Conservation (phyloP, 2,113 vertebrate species). For the Miniopterus natalensis region DNA sequence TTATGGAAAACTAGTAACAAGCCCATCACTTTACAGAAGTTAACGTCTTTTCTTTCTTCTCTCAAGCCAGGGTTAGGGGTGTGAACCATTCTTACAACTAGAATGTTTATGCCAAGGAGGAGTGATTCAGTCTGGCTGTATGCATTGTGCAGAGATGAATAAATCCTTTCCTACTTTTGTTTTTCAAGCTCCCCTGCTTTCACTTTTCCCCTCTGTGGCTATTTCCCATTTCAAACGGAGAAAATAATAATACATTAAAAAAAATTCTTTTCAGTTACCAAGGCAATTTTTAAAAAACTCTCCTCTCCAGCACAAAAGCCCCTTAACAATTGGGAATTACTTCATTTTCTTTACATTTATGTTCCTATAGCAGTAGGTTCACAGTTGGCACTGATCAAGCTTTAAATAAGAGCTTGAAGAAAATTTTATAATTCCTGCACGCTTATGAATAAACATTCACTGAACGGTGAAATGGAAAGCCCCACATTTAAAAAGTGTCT, state of each 20-base stretch:
- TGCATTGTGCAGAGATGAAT: constrained; percentile 66
- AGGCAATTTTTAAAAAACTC: neutral
- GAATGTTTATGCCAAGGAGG: constrained; percentile 66
- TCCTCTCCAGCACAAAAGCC: neutral
- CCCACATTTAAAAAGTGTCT: constrained; percentile 50
- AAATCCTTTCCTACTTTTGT: constrained; percentile 74
- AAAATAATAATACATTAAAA: constrained; percentile 43
- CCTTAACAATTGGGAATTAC: neutral
- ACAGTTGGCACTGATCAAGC: neutral
- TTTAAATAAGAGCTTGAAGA: constrained; percentile 42
- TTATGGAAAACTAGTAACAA: constrained; percentile 13
- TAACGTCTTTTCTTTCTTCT: neutral
- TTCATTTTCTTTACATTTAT: constrained; percentile 28
- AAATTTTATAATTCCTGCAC: constrained; percentile 50
- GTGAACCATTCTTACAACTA: constrained; percentile 57
- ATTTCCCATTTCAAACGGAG: constrained; percentile 54
- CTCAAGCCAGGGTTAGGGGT: neutral
- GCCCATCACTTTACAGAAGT: constrained; percentile 44
- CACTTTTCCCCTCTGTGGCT: neutral
- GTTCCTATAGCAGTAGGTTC: neutral
- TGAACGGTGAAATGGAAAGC: constrained; percentile 70
- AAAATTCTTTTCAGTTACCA: neutral
- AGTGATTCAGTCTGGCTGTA: constrained; percentile 66
- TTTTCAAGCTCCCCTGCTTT: constrained; percentile 70
- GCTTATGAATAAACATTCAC: constrained; percentile 62